Conservation (phyloP, 2,888 invertebrate genomes). For the Nomada ruficornis region DNA sequence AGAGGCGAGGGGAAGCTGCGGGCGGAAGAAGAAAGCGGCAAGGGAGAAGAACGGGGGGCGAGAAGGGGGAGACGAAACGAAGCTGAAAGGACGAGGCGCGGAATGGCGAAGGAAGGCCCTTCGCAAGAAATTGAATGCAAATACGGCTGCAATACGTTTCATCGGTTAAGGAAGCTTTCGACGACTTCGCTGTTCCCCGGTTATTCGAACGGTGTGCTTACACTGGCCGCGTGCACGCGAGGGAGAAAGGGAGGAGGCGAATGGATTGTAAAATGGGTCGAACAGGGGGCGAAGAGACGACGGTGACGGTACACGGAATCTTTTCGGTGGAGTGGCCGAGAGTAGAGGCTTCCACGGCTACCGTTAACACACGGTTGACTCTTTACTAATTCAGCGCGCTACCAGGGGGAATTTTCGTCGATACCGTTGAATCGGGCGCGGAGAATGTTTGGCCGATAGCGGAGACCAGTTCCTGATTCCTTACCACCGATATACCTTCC, state of each 20-base stretch:
- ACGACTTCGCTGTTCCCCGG: constrained; percentile 58
- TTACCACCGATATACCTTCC: not conserved
- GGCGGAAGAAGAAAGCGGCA: constrained; percentile 17
- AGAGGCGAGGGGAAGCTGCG: not conserved
- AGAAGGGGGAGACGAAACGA: constrained; percentile 9
- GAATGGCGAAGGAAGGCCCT: constrained; percentile 54
- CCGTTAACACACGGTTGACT: constrained; percentile 56
- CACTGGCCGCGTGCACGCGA: constrained; percentile 37
- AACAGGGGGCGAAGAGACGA: not conserved
- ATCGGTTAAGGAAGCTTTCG: constrained; percentile 51
- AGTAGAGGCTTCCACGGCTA: constrained; percentile 24
- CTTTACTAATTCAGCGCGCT: constrained; percentile 79
- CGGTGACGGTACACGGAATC: constrained; percentile 26
- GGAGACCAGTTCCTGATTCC: not conserved
- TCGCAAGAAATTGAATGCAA: constrained; percentile 80
- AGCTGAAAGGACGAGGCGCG: constrained; percentile 38
- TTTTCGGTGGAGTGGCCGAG: constrained; percentile 31
- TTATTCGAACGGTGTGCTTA: constrained; percentile 52
- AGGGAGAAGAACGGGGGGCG: not conserved
- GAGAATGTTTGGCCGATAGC: not conserved
- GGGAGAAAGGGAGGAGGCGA: not conserved
- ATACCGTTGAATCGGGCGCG: constrained; percentile 23
- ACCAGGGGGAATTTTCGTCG: constrained; percentile 74
- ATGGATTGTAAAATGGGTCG: constrained; percentile 46
- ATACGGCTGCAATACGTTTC: constrained; percentile 73